These are phyloP conservation scores for Rambutsinella grinnellia DNA, from an alignment of 2,888 invertebrate genomes.

Conservation along the genomic window DNA sequence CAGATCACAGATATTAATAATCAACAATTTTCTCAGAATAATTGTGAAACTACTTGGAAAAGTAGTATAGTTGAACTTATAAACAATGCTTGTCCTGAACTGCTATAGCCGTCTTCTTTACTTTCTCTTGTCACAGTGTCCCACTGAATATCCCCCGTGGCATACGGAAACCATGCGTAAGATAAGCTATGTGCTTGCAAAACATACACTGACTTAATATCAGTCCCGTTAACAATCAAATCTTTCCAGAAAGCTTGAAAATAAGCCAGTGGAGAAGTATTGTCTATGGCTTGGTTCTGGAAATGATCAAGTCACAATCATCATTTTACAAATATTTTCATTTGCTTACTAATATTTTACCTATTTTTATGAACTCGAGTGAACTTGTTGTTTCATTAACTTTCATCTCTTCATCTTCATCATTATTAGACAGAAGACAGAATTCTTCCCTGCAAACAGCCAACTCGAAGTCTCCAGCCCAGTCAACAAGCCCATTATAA, in stretches of 20 bases:
- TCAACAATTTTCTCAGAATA: no score
- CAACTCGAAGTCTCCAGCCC: conserved; percentile 50
- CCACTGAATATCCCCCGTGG: conserved; percentile 21
- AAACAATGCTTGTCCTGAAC: no score
- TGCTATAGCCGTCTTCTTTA: no score
- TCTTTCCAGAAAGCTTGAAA: conserved; percentile 50
- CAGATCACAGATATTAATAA: no score
- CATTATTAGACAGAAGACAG: conserved; percentile 12
- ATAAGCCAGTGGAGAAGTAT: conserved; percentile 53
- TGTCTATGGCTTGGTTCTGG: conserved; percentile 30
- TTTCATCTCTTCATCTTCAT: no score
- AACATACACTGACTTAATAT: conserved; percentile 20
- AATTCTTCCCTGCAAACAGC: conserved; percentile 26
- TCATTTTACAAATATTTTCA: no score
- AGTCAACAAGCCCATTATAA: conserved; percentile 51
- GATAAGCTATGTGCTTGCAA: conserved; percentile 34
- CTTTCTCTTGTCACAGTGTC: neutral
- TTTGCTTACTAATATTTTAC: no score
- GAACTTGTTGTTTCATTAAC: neutral
- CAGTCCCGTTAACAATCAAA: conserved; percentile 28
- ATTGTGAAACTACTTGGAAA: no score
- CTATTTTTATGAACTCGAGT: conserved; percentile 34
- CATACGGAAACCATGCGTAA: conserved; percentile 44
- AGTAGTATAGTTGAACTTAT: no score
- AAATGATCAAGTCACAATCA: no score